phyloP scores from a whole-genome alignment of 2,113 vertebrate species.

The Pterocles gutturalis region DNA sequence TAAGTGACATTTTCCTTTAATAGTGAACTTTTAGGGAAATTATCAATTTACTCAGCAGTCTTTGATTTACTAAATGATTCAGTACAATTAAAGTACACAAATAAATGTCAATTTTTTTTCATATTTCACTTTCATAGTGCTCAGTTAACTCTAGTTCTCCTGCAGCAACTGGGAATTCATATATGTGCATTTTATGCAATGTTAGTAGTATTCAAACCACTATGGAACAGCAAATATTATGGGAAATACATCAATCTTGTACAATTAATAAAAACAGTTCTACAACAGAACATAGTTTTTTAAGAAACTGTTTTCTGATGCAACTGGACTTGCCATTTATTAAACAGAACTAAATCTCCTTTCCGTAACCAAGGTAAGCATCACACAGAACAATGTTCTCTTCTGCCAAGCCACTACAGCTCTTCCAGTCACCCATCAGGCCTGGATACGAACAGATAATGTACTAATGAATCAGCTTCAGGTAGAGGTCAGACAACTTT shows the following conservation, averaged over 20 bases:
- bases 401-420: neutral
- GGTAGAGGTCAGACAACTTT: slow-evolving; percentile 11
- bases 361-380: neutral
- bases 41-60: neutral
- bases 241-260: neutral
- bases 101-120: neutral
- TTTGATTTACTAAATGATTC: neutral
- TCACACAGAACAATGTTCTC: neutral
- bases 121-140: neutral
- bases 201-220: neutral
- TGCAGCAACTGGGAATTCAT: neutral
- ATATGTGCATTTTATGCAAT: neutral
- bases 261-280: neutral
- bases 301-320: neutral
- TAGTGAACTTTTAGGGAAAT: neutral
- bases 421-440: neutral
- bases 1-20: neutral
- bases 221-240: neutral
- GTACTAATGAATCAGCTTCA: neutral
- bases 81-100: neutral
- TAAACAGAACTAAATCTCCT: neutral
- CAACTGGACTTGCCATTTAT: neutral
- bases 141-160: neutral
- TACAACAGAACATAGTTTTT: neutral
- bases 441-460: neutral